Percentiles rank a stretch among this genome's conserved stretches.
Evolutionary conservation across 2,888 invertebrate species (phyloP).

Genomic region (Luperina testacea): DNA sequence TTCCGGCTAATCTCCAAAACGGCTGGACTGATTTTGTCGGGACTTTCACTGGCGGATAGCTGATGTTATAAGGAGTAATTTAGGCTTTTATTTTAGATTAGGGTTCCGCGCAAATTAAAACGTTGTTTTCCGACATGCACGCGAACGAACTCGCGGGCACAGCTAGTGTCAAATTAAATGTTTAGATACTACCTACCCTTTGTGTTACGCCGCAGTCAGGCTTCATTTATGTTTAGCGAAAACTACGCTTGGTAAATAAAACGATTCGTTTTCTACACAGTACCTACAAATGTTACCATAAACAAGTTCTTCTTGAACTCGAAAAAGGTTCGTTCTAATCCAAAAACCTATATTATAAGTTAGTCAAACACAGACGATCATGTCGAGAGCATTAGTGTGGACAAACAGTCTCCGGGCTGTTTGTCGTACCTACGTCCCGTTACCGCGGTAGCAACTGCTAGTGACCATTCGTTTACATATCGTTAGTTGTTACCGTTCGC

Average conservation of each 20-base stretch:
- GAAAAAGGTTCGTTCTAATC: conserved; percentile 49
- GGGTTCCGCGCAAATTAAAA: no score
- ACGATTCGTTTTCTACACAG: conserved; percentile 27
- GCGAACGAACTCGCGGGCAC: no score
- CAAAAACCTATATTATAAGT: conserved; percentile 59
- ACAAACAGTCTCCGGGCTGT: conserved; percentile 57
- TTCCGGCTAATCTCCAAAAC: no score
- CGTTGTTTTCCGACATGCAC: no score
- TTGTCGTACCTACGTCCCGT: conserved; percentile 61
- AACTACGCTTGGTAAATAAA: background rate
- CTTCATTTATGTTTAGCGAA: background rate
- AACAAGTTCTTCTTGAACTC: conserved; percentile 47
- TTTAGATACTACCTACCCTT: background rate
- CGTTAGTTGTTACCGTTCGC: conserved; percentile 66
- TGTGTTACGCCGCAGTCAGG: background rate
- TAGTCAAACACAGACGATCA: conserved; percentile 49
- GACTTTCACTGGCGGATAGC: no score
- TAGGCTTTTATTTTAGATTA: no score
- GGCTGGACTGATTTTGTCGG: no score
- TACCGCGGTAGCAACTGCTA: conserved; percentile 38
- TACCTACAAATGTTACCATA: conserved; percentile 29
- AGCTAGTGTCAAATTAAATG: background rate
- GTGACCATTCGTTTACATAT: conserved; percentile 66
- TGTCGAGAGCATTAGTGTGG: conserved; percentile 51
- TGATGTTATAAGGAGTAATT: no score